These are phyloP conservation scores for Oryzias curvinotus DNA, from an alignment of 2,113 vertebrate genomes.

Conservation along the genomic window DNA sequence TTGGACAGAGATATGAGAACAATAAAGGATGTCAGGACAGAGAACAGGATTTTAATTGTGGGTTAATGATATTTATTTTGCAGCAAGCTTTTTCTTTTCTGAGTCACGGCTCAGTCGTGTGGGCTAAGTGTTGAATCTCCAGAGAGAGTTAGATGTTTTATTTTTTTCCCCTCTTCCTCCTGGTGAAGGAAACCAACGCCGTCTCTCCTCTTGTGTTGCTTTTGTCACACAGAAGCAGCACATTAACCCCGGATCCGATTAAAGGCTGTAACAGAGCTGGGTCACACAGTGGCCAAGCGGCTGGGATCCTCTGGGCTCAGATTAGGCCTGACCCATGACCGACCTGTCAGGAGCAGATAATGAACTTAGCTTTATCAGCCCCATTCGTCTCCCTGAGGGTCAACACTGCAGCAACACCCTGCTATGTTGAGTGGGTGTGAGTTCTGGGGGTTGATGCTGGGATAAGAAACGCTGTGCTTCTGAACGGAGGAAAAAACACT, in stretches of 20 bases:
- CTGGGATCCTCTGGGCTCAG: slow-evolving; percentile 56
- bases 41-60: slow-evolving; percentile 76
- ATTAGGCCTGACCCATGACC: slow-evolving; percentile 63
- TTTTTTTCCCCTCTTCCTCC: slow-evolving; percentile 19
- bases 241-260: slow-evolving; percentile 66
- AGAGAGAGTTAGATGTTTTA: slow-evolving; percentile 28
- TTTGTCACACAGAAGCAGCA: slow-evolving; percentile 46
- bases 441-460: slow-evolving; percentile 45
- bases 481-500: slow-evolving; percentile 23
- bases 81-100: slow-evolving; percentile 54
- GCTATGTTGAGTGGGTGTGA: slow-evolving; percentile 1
- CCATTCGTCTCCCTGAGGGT: slow-evolving; percentile 41
- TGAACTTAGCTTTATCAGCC: slow-evolving; percentile 64
- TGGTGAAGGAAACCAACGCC: slow-evolving; percentile 6
- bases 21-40: slow-evolving; percentile 74
- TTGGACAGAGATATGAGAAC: slow-evolving; percentile 74
- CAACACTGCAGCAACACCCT: slow-evolving; percentile 1
- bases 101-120: slow-evolving; percentile 56
- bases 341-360: slow-evolving; percentile 58
- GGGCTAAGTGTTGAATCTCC: slow-evolving; percentile 58
- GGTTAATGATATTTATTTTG: slow-evolving; percentile 83
- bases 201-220: slow-evolving; percentile 16
- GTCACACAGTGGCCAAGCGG: slow-evolving; percentile 40
- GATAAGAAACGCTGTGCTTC: slow-evolving; percentile 54
- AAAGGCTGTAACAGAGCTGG: slow-evolving; percentile 48